Evolutionary conservation across 2,888 invertebrate species (phyloP).

Genomic region (Lissonota sp.): DNA sequence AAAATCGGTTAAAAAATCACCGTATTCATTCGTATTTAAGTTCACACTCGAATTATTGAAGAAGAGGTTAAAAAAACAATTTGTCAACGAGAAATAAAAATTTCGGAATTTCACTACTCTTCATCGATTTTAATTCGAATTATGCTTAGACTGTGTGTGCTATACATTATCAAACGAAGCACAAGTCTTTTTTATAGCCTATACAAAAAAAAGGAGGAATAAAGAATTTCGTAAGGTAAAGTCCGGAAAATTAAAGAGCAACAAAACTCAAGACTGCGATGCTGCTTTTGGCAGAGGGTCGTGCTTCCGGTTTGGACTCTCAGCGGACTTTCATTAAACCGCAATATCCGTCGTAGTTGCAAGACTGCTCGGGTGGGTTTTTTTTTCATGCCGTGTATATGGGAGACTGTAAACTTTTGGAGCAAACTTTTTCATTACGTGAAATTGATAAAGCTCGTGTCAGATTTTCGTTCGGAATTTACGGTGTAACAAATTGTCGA

Average conservation of each 20-base stretch:
- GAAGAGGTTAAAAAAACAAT: too few species aligned
- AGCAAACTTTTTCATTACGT: conserved; percentile 31
- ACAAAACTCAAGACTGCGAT: conserved; percentile 43
- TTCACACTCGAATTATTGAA: too few species aligned
- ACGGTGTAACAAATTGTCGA: too few species aligned
- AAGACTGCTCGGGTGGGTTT: conserved; percentile 27
- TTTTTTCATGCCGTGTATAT: conserved; percentile 28
- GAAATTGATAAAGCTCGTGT: conserved; percentile 8
- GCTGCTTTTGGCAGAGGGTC: conserved; percentile 55
- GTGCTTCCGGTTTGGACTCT: conserved; percentile 53
- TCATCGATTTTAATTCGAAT: too few species aligned
- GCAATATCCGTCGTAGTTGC: conserved; percentile 66
- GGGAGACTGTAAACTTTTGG: conserved; percentile 10
- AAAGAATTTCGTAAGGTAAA: background rate
- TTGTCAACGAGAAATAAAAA: too few species aligned
- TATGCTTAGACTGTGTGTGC: too few species aligned
- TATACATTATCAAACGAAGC: too few species aligned
- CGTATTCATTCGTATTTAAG: too few species aligned
- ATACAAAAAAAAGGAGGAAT: background rate
- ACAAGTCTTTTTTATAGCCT: too few species aligned
- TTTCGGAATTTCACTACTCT: too few species aligned
- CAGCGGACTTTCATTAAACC: conserved; percentile 69
- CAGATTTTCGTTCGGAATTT: too few species aligned
- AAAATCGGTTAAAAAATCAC: too few species aligned
- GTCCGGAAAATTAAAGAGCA: conserved; percentile 45